Evolutionary conservation across 1,140 invertebrate species (phyloP), one percentile per base, ranked within the genome.

Genomic region (Drosophila paulistorum): DNA sequence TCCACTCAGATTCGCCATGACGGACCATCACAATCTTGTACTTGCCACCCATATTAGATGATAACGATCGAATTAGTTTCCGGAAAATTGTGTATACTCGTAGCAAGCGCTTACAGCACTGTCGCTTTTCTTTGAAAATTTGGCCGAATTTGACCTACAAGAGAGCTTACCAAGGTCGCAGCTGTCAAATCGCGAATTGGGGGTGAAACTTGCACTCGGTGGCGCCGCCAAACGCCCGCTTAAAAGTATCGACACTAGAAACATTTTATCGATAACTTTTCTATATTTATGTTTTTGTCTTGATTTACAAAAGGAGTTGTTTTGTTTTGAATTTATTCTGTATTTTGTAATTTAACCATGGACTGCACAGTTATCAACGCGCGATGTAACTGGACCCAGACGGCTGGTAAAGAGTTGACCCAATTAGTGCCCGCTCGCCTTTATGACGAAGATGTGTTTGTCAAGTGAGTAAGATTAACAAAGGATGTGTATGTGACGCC

Each of bases 1-100:
- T 99, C 97, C 97, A 99, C 92, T 97, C 97, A 78, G 97, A 98
- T 93, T 99, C 97, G 41, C 98, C 98, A 92, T 99, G 98, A 74
- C 98, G 95, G 80, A 98, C 95, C 96, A 98, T 97, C 62, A 98
- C 97, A 93, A 99, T 96, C 90, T 94, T 95, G 87, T 97, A 97
- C 85, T 95, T 96, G n/a, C 94, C 94, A 59, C 57, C 57, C 57
- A 59, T 59, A 20, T 59, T 39, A 33, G 1, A 54, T 17, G 23
- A 39, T 55, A 58, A 11, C 17, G 45, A 11, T 70, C 71, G 60
- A 23, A 74, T 45, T 60, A 85, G 30, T 63, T 60, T 89, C 23
- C 80, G 80, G 64, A 89, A 61, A 84, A 89, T 89, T 65, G 48
- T 90, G 85, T 73, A 66, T 71, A 68, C 68, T 62, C 45, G 58